phyloP scores from a whole-genome alignment of 2,113 vertebrate species.

The western clawed frog (Xenopus tropicalis) region UCB_Xtro_10.0 CM004445.2:48677501-48678000 shows the following conservation, averaged over 20 bases:
- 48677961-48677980: too few species aligned
- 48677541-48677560: conserved; percentile 55
- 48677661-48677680: conserved; percentile 52
- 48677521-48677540: conserved; percentile 49
- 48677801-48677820: conserved; percentile 74
- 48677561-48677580: conserved; percentile 70
- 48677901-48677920: too few species aligned
- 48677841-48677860: too few species aligned
- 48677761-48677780: conserved; percentile 65
- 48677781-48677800: conserved; percentile 76
- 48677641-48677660: conserved; percentile 60
- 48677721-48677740: conserved; percentile 62
- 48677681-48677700: conserved; percentile 65
- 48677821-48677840: conserved; percentile 54
- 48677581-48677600: conserved; percentile 61
- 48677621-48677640: conserved; percentile 58
- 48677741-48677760: conserved; percentile 65
- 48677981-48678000: too few species aligned
- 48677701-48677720: conserved; percentile 78
- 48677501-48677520: conserved; percentile 44
- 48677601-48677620: conserved; percentile 61
- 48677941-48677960: too few species aligned
- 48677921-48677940: too few species aligned
- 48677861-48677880: too few species aligned
- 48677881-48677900: too few species aligned